Evolutionary conservation across 2,113 vertebrate species (phyloP), one percentile per base, ranked within the genome.

Genomic region (Chloebia gouldiae): DNA sequence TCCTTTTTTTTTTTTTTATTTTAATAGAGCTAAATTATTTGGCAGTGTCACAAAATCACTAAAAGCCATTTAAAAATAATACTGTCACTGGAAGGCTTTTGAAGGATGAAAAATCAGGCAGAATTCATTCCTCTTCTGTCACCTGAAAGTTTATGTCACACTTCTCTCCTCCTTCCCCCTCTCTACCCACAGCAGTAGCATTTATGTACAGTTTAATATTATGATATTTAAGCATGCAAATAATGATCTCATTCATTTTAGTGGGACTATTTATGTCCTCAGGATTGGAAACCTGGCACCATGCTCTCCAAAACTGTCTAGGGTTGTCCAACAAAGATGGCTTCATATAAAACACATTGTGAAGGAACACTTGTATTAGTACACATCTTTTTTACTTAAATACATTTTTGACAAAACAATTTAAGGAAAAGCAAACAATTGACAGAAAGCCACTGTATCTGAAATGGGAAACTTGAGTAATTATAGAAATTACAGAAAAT

Each of bases 11-110:
- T 79, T 83, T 65, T 47, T 47, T 35, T 24, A 24, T 76, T 68
- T 60, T 10, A 63, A 66, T 66, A 92, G 64, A 86, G n/a, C 60
- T 91, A 92, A 96, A 95, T 93, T 51, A 75, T 76, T 97, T 96
- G 88, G 92, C 91, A 94, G 60, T 92, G 83, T 78, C 80, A 94
- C 86, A 96, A 92, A 94, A 93, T 88, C 88, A 81, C 92, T 95
- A 92, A 95, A 92, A 94, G 72, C 56, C 82, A 86, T 93, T 91
- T 95, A 92, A 93, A 94, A 96, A 94, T 93, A 94, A 93, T 88
- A 76, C 71, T 96, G 90, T 92, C 92, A 77, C 82, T 90, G 66
- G 72, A 93, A 92, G 35, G 33, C 54, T 93, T 95, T 81, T 95
- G 94, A 94, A 88, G 31, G 86, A 96, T 94, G 64, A 96, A 92